Base-by-base conservation (phyloP, 2,113 vertebrate species). In the Callocephalon fimbriatum region DNA sequence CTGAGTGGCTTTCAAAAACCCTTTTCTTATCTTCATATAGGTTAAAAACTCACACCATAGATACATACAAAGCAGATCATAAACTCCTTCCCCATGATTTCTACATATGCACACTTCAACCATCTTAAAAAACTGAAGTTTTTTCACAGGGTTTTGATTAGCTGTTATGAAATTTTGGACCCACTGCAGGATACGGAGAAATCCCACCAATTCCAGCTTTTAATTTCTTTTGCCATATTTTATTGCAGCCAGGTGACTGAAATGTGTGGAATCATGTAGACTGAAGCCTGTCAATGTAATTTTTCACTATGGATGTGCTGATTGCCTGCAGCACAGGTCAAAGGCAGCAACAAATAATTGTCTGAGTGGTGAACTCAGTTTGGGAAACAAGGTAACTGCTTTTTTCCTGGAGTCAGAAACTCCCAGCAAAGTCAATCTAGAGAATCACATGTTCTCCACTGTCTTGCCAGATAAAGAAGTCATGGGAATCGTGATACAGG, bases 1-100 rank as follows among this genome's bases (percentile, higher is more conserved):
- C 51, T 74, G 59, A 91, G 27, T 56, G 74, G 15, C 68, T 67
- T 94, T 67, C 53, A 81, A 5, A 91, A 88, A 87, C 15, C 31
- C 37, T 95, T 83, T 95, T 95, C 84, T 84, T 96, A 80, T 66
- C 15, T 94, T 91, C 47, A 79, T 37, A 22, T 2, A 47, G 68
- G 91, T 93, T 96, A 95, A 97, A 97, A 97, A 10, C 37, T 94
- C 31, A 80, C 51, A 45, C 54, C 78, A 76, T 54, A 97, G 61
- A 81, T 66, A 96, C 12, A 94, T 58, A 74, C 6, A 84, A 94
- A 95, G 53, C 13, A 95, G 80, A 84, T 20, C 2, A 91, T 85
- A 82, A 95, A 71, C 23, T 63, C 16, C 95, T 80, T 15, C 19
- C 48, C 9, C 10, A 42, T 26, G 3, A 54, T 9, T 88, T 78